These are phyloP conservation scores for Sesamia inferens DNA, from an alignment of 2,888 invertebrate species.

Conservation along the genomic window DNA sequence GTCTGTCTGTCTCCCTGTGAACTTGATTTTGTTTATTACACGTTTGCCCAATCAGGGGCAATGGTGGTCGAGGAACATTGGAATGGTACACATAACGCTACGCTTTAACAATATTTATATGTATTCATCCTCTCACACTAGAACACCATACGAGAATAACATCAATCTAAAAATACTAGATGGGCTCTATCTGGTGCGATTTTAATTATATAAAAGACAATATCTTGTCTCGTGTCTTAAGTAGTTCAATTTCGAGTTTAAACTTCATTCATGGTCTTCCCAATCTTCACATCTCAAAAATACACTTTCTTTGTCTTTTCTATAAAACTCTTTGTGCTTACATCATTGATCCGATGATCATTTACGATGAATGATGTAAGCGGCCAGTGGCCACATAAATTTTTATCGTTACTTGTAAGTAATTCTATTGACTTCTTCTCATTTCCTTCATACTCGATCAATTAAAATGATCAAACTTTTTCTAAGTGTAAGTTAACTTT, in stretches of 20 bases:
- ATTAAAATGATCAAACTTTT: conserved; percentile 28
- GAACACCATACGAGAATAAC: too few species aligned
- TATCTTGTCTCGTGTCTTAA: neutral
- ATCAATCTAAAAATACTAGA: too few species aligned
- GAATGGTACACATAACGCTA: too few species aligned
- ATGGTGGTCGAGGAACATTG: too few species aligned
- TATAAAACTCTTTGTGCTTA: neutral
- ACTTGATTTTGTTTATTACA: neutral
- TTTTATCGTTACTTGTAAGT: conserved; percentile 6
- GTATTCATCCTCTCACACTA: too few species aligned
- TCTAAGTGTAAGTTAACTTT: conserved; percentile 4
- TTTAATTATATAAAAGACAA: neutral
- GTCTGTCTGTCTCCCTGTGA: too few species aligned
- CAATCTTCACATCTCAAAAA: neutral
- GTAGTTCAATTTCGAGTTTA: neutral
- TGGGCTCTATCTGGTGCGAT: too few species aligned
- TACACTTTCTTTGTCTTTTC: neutral
- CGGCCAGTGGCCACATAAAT: neutral
- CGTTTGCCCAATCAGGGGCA: neutral
- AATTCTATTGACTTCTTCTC: neutral
- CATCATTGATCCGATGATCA: neutral
- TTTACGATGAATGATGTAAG: neutral
- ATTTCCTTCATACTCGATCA: conserved; percentile 12
- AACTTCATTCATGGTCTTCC: neutral
- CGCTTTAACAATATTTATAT: neutral